Conservation (phyloP, 2,888 invertebrate species). For the Pocota personata region DNA sequence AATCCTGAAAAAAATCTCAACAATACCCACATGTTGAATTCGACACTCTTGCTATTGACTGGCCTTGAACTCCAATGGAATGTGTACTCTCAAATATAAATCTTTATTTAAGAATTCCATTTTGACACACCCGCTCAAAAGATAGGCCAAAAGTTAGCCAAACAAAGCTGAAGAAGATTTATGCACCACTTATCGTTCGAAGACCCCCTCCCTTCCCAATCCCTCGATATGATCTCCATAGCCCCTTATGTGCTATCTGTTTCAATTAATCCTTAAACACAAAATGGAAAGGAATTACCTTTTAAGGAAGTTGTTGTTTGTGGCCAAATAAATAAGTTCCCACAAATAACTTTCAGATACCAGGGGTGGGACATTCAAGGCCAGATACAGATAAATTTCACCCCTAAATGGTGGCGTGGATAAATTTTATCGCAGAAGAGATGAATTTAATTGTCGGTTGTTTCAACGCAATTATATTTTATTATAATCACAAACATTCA, state of each 20-base stretch:
- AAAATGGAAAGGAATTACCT: conserved; percentile 41
- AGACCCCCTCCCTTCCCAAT: background rate
- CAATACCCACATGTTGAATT: conserved; percentile 40
- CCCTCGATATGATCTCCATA: background rate
- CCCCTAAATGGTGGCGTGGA: background rate
- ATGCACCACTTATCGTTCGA: conserved; percentile 48
- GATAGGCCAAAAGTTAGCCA: conserved; percentile 28
- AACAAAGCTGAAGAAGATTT: conserved; percentile 42
- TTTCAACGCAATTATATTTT: conserved; percentile 40
- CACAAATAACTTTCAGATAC: background rate
- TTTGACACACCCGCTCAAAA: conserved; percentile 5
- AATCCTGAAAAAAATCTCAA: background rate
- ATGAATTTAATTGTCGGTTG: conserved; percentile 45
- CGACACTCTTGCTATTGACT: background rate
- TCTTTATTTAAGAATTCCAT: conserved; percentile 36
- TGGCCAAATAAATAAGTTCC: conserved; percentile 6
- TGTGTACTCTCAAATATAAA: conserved; percentile 23
- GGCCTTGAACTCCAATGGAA: background rate
- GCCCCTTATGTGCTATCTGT: conserved; percentile 28
- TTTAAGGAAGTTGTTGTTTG: conserved; percentile 39
- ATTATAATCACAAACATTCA: conserved; percentile 32
- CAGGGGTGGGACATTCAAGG: background rate
- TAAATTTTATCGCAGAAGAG: conserved; percentile 29
- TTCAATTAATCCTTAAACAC: conserved; percentile 44
- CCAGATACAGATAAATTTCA: background rate